Percentiles rank a stretch among this genome's conserved stretches.
phyloP scores from a whole-genome alignment of 2,113 vertebrate genomes.

The Castor canadensis region DNA sequence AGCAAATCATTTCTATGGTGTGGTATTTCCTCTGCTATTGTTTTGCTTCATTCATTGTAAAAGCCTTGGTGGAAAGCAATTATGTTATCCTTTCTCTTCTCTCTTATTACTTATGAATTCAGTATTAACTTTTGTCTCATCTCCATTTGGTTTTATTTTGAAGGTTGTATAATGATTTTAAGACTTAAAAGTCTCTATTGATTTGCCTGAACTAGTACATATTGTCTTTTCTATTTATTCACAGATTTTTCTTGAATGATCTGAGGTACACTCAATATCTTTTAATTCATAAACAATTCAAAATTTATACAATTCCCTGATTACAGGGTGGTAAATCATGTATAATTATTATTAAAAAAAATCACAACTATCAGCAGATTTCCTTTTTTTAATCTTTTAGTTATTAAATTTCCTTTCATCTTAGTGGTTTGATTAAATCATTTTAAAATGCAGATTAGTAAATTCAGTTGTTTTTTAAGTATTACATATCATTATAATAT shows the following conservation, averaged over 20 bases:
- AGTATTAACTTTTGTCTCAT: constrained; percentile 69
- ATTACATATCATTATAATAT: neutral
- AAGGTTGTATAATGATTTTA: constrained; percentile 64
- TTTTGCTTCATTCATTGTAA: constrained; percentile 73
- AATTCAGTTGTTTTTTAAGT: neutral
- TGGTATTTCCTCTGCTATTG: constrained; percentile 80
- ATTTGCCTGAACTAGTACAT: constrained; percentile 23
- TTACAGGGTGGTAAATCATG: neutral
- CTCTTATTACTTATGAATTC: constrained; percentile 80
- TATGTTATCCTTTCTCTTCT: constrained; percentile 76
- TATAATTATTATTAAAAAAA: neutral
- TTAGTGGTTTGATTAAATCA: neutral
- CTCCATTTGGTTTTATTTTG: constrained; percentile 71
- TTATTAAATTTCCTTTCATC: neutral
- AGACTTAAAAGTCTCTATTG: constrained; percentile 60
- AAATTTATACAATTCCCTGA: constrained; percentile 25
- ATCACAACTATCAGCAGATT: neutral
- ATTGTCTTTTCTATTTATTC: constrained; percentile 20
- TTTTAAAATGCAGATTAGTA: neutral
- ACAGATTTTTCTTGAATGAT: neutral
- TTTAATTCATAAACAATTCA: neutral
- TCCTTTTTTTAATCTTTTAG: neutral
- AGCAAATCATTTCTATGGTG: constrained; percentile 79
- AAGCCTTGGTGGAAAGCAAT: constrained; percentile 80
- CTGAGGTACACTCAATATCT: neutral